These are phyloP conservation scores for Stegana nigrithorax DNA, from an alignment of 2,888 invertebrate species.

Conservation along the genomic window DNA sequence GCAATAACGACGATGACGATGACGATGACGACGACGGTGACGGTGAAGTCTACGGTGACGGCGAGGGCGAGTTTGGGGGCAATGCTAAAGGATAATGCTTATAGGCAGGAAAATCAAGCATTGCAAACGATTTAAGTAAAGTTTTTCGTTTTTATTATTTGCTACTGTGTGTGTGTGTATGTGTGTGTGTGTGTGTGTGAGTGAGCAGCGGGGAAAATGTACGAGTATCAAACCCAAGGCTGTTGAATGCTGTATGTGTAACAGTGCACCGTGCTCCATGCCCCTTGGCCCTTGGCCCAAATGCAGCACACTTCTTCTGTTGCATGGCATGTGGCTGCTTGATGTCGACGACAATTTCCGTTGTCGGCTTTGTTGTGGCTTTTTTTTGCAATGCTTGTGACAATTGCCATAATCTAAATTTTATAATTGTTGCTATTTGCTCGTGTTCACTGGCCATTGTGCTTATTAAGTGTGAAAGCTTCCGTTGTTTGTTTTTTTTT, in stretches of 20 bases:
- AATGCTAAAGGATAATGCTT: too few relatives aligned
- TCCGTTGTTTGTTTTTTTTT: not conserved
- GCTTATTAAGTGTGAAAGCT: too few relatives aligned
- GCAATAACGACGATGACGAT: not conserved
- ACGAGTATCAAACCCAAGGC: not conserved
- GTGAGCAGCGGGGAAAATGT: not conserved
- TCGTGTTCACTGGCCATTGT: too few relatives aligned
- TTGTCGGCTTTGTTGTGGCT: not conserved
- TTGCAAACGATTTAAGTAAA: conserved; percentile 1
- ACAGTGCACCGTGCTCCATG: too few relatives aligned
- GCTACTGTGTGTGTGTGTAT: not conserved
- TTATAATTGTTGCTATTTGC: not conserved
- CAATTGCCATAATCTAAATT: conserved; percentile 8
- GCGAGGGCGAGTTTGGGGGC: too few relatives aligned
- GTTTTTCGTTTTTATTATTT: not conserved
- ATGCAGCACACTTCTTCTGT: not conserved
- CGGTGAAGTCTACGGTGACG: not conserved
- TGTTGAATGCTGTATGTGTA: too few relatives aligned
- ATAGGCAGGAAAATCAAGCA: not conserved
- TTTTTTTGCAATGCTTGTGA: not conserved
- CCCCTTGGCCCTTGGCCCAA: too few relatives aligned
- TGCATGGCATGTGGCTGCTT: not conserved
- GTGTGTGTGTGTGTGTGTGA: not conserved
- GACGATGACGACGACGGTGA: not conserved
- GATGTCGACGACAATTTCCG: not conserved